Percentiles rank a stretch among this genome's conserved stretches.
These are phyloP conservation scores for Calonectris borealis DNA, from an alignment of 2,113 vertebrate species.

Conservation along the genomic window DNA sequence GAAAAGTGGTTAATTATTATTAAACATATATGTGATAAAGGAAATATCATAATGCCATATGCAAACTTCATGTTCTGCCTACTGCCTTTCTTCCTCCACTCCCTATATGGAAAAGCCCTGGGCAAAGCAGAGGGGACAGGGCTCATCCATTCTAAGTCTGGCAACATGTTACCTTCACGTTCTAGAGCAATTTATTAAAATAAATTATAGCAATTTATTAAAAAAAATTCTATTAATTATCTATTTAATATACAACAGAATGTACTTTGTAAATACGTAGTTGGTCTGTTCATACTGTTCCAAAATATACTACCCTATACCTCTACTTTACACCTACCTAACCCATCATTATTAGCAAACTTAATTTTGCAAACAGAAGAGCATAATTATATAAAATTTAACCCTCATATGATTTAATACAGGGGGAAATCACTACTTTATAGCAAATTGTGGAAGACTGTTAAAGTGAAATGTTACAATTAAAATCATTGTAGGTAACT, in stretches of 20 bases:
- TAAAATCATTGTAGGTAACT: neutral
- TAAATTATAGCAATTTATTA: neutral
- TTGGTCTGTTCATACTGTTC: neutral
- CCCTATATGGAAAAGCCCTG: neutral
- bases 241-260: neutral
- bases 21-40: neutral
- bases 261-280: neutral
- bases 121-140: neutral
- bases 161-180: neutral
- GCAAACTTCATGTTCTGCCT: neutral
- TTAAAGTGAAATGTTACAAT: neutral
- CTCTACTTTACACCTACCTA: neutral
- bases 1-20: neutral
- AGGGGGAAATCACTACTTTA: neutral
- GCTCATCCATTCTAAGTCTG: neutral
- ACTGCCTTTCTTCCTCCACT: neutral
- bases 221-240: neutral
- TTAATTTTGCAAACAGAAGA: neutral
- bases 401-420: accelerated
- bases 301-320: neutral
- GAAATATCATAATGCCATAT: neutral
- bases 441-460: neutral
- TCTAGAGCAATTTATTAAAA: neutral
- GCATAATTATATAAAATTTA: neutral
- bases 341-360: neutral